Base-by-base conservation (phyloP, 2,888 invertebrate species). In the Chrysolina americana region DNA sequence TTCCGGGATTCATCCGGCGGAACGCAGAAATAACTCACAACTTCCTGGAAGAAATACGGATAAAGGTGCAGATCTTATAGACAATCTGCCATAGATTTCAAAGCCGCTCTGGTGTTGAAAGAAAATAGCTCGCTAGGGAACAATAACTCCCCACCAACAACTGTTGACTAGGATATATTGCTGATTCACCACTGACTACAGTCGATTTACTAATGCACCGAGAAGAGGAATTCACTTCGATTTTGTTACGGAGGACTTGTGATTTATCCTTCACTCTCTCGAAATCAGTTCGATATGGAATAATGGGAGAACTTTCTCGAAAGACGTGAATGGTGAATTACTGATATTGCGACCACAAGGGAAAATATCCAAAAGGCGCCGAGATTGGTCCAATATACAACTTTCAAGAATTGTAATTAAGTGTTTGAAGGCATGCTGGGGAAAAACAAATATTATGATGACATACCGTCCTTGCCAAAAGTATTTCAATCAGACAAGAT, bases 161-260 rank as follows among this genome's bases (percentile, higher is more conserved):
- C 68, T 72, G 74, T 70, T 70, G 76, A 76, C 76, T 72, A 41
- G 72, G 59, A 76, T 72, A 74, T 74, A 76, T 71, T 69, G 65
- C 70, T 68, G 76, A 68, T 69, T 65, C 56, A 36, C 48, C 21
- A 68, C 73, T 64, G 63, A 73, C 68, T 62, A 56, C 65, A 68
- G 68, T 73, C 73, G 73, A 73, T 73, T 73, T 73, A 69, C 68
- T 73, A 73, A 73, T 73, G 73, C 64, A 50, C 50, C 15, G 41
- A 11, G 28, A 69, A 56, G 65, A 68, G 56, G 68, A 69, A 73
- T 69, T 47, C 19, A 63, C 48, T 53, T 11, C 21, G 36, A 36
- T 59, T 28, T 59, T 9, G 59, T 59, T 17, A 15, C 10, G 23
- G 23, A 56, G 23, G 23, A 17, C 59, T 59, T n/a, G 28, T 28